Evolutionary conservation across 2,888 invertebrate species (phyloP).

Genomic region (Spodoptera picta): DNA sequence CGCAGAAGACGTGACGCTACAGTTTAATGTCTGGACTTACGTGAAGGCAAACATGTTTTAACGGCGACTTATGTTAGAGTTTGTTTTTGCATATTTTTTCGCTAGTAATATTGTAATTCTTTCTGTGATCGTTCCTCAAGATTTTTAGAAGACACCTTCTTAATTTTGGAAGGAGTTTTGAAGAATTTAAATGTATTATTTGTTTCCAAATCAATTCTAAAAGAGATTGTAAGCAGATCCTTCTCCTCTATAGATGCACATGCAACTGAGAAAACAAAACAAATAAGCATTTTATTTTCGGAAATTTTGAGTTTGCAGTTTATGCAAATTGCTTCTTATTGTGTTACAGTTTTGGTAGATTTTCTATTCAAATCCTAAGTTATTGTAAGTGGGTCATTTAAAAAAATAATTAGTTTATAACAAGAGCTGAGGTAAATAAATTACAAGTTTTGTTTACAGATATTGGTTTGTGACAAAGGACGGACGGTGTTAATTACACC

Average conservation of each 20-base stretch:
- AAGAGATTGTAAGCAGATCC: no score
- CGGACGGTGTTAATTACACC: conserved; percentile 67
- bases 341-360: neutral
- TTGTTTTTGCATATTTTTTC: conserved; percentile 16
- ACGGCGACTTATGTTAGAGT: conserved; percentile 19
- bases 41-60: conserved; percentile 1
- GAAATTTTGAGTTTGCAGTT: neutral
- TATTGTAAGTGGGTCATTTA: conserved; percentile 16
- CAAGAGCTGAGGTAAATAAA: conserved; percentile 60
- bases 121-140: no score
- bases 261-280: neutral
- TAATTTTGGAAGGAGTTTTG: no score
- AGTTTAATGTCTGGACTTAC: conserved; percentile 30
- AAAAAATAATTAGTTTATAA: conserved; percentile 38
- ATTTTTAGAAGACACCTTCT: no score
- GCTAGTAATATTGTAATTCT: neutral
- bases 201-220: no score
- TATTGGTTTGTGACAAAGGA: conserved; percentile 69
- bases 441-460: conserved; percentile 63
- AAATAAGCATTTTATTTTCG: neutral
- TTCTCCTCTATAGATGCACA: no score
- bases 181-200: no score
- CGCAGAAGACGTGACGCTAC: conserved; percentile 9
- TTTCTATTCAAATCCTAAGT: neutral
- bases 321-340: conserved; percentile 5